Percentiles rank a stretch among this genome's conserved stretches.
Conservation (phyloP, 1,140 invertebrate genomes). For the Tetranychus cinnabarinus region DNA sequence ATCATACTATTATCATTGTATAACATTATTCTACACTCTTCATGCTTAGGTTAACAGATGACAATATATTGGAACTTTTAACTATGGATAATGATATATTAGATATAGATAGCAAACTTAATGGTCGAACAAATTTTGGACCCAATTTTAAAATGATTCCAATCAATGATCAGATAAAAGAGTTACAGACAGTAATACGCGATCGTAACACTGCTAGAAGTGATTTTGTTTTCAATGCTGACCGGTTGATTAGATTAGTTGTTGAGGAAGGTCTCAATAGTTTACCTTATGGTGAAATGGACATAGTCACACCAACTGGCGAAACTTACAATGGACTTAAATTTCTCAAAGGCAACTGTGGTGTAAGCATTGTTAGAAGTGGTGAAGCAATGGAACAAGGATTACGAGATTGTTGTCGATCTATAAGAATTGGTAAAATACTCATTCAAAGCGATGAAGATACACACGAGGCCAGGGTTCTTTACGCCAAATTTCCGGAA, state of each 20-base stretch:
- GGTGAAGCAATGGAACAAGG: constrained; percentile 95
- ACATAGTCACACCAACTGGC: constrained; percentile 76
- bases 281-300: constrained; percentile 66
- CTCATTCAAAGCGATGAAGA: constrained; percentile 87
- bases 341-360: constrained; percentile 88
- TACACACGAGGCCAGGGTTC: constrained; percentile 74
- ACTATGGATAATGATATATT: background rate
- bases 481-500: constrained; percentile 92
- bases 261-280: constrained; percentile 97
- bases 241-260: constrained; percentile 72
- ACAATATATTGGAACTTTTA: background rate
- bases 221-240: constrained; percentile 97
- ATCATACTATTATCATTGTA: too few relatives aligned
- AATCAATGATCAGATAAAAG: constrained; percentile 64
- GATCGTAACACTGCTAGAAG: constrained; percentile 77
- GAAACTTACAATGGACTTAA: constrained; percentile 61
- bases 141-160: constrained; percentile 53
- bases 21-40: background rate
- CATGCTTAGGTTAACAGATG: background rate
- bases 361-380: constrained; percentile 79
- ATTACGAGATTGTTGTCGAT: constrained; percentile 82
- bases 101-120: constrained; percentile 13
- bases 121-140: constrained; percentile 35
- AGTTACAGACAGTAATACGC: constrained; percentile 77
- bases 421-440: constrained; percentile 92